phyloP scores from a whole-genome alignment of 2,797 vertebrate species.

The Todus mexicanus region DNA sequence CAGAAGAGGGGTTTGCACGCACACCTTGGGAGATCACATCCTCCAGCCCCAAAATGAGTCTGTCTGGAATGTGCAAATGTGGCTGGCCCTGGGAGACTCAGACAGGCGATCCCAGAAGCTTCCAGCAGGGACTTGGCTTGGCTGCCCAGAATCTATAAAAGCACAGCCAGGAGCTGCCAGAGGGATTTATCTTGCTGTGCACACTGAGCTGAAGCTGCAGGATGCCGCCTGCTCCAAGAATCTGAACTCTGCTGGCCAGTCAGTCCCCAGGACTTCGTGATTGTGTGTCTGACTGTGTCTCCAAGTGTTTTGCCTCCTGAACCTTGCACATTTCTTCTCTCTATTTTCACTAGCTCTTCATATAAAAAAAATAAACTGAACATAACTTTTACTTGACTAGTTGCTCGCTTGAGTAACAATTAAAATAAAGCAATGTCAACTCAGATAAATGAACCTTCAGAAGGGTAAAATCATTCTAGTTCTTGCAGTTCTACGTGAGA shows the following conservation, averaged over 20 bases:
- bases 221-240: neutral
- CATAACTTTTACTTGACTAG: neutral
- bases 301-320: neutral
- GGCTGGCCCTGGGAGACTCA: neutral
- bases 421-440: neutral
- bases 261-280: neutral
- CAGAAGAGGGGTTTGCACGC: neutral
- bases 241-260: neutral
- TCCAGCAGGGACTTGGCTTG: neutral
- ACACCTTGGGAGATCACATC: fast-evolving
- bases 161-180: neutral
- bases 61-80: neutral
- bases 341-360: neutral
- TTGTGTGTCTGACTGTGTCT: neutral
- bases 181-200: neutral
- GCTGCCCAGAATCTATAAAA: neutral
- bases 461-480: neutral
- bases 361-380: neutral
- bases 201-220: neutral
- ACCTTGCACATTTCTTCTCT: neutral
- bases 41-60: neutral
- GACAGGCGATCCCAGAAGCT: neutral
- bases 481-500: neutral
- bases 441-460: neutral
- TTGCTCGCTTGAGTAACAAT: neutral